phyloP scores from a whole-genome alignment of 1,140 invertebrate species.

The Muscidifurax raptorellus region DNA sequence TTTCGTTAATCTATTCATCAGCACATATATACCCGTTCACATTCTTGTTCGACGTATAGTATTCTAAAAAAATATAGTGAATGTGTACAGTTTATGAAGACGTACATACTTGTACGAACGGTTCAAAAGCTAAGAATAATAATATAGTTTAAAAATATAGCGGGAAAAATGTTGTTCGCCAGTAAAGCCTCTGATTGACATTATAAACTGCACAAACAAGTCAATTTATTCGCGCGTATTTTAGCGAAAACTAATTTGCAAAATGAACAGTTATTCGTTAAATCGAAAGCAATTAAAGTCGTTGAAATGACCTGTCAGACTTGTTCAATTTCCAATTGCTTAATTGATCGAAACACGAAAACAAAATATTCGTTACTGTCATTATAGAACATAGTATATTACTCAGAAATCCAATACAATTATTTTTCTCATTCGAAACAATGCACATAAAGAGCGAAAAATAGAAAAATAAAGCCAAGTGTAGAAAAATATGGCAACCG shows the following conservation, averaged over 20 bases:
- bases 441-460: not conserved
- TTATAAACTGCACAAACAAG: too few relatives aligned
- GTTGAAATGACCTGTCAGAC: not conserved
- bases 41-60: too few relatives aligned
- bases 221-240: too few relatives aligned
- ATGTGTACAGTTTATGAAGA: not conserved
- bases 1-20: not conserved
- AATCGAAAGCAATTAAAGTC: not conserved
- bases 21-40: not conserved
- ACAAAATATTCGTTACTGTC: not conserved
- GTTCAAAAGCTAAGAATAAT: too few relatives aligned
- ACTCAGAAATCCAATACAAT: not conserved
- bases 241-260: too few relatives aligned
- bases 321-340: too few relatives aligned
- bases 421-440: not conserved
- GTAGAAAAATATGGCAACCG: slow-evolving; percentile 48
- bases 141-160: too few relatives aligned
- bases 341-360: not conserved
- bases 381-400: not conserved
- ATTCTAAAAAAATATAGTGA: not conserved
- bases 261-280: not conserved
- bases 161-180: too few relatives aligned
- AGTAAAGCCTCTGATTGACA: too few relatives aligned
- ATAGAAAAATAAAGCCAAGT: slow-evolving; percentile 19
- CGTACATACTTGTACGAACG: not conserved